Conservation (phyloP, 2,797 vertebrate genomes). For the Eutrigla gurnardus region DNA sequence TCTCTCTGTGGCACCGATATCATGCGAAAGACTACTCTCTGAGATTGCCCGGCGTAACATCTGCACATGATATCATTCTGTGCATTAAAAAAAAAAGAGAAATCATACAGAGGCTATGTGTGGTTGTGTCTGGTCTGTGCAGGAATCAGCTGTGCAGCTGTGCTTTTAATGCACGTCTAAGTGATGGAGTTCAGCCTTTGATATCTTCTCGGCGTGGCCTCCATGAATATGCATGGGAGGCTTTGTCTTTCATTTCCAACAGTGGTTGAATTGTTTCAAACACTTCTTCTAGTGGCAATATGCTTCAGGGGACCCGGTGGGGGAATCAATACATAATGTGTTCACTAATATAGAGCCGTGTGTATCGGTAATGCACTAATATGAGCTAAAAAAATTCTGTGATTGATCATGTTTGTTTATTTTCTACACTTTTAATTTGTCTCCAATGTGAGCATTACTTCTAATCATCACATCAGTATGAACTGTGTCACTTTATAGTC, state of each 20-base stretch:
- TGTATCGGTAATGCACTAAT: constrained; percentile 13
- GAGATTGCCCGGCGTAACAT: constrained; percentile 53
- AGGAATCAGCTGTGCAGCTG: constrained; percentile 44
- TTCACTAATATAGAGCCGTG: constrained; percentile 6
- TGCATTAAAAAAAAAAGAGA: not conserved
- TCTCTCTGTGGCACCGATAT: constrained; percentile 56
- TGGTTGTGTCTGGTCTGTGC: not conserved
- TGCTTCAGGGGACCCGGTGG: constrained; percentile 1
- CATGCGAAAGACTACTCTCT: constrained; percentile 54
- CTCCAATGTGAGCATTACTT: not conserved
- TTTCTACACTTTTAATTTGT: no score
- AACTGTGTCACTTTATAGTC: not conserved
- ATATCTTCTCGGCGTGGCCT: constrained; percentile 42
- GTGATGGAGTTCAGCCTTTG: constrained; percentile 51
- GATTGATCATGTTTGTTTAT: no score
- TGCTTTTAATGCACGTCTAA: constrained; percentile 48
- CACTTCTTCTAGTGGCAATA: constrained; percentile 5
- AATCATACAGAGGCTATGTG: no score
- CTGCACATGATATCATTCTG: constrained; percentile 44
- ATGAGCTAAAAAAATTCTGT: not conserved
- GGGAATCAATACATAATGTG: constrained; percentile 20
- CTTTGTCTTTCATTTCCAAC: constrained; percentile 43
- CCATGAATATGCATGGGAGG: constrained; percentile 58
- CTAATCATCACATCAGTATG: not conserved
- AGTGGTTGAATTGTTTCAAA: constrained; percentile 10